phyloP scores from a whole-genome alignment of 2,797 vertebrate species.

The Betta splendens region DNA sequence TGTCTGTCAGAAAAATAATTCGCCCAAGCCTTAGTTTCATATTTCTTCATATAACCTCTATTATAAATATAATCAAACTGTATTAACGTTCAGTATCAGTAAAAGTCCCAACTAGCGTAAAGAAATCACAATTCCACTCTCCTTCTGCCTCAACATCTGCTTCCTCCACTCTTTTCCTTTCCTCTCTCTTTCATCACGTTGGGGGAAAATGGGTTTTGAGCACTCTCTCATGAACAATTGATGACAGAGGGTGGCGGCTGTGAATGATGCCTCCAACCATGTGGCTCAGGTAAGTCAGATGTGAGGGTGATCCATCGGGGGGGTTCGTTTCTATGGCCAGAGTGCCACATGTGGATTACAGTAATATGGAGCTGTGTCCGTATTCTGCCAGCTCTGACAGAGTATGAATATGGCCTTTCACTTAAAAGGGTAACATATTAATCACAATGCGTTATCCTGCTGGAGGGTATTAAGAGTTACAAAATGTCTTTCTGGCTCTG shows the following conservation, averaged over 20 bases:
- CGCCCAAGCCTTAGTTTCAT: not conserved
- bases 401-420: constrained; percentile 4
- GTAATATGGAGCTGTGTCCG: not conserved
- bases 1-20: no score
- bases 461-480: constrained; percentile 22
- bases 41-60: not conserved
- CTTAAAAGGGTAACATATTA: constrained; percentile 11
- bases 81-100: no score
- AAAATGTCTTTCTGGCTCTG: constrained; percentile 32
- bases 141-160: not conserved
- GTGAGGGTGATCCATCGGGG: not conserved
- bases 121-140: not conserved
- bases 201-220: constrained; percentile 12
- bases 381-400: constrained; percentile 17
- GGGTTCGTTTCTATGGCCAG: not conserved
- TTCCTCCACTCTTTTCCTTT: not conserved
- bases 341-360: not conserved
- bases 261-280: constrained; percentile 7
- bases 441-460: constrained; percentile 28
- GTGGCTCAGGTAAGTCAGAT: not conserved
- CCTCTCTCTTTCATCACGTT: constrained; percentile 1
- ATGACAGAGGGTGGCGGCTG: not conserved
- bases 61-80: constrained; percentile 13
- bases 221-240: constrained; percentile 9
- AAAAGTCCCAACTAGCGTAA: no score